phyloP scores from a whole-genome alignment of 2,888 invertebrate genomes.

The Drosophila maculinotata region DNA sequence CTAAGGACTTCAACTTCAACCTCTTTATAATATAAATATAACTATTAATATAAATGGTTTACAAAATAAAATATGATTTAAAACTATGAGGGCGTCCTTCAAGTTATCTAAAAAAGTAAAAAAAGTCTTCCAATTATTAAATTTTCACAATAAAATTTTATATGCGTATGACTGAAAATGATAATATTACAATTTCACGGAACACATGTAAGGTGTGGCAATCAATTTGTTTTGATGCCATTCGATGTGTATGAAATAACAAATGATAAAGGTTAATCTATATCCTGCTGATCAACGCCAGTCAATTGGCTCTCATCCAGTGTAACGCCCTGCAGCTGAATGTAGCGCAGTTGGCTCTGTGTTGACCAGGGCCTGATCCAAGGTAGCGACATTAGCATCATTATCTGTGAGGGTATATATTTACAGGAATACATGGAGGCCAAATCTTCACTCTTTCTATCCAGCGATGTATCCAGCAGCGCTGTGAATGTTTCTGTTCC shows the following conservation, averaged over 20 bases:
- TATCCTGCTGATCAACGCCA: constrained; percentile 30
- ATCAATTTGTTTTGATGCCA: background rate
- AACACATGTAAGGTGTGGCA: constrained; percentile 9
- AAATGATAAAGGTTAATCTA: constrained; percentile 28
- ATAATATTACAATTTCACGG: constrained; percentile 11
- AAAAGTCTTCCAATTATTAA: background rate
- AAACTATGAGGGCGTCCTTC: too few relatives aligned
- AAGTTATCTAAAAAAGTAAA: too few relatives aligned
- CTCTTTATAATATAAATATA: too few relatives aligned
- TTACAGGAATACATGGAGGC: constrained; percentile 21
- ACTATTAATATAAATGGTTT: too few relatives aligned
- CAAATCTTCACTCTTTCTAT: constrained; percentile 3
- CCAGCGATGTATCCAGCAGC: background rate
- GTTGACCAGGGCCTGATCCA: constrained; percentile 41
- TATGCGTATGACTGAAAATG: constrained; percentile 23
- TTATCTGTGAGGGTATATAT: constrained; percentile 43
- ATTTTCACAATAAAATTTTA: constrained; percentile 52
- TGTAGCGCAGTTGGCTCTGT: constrained; percentile 27
- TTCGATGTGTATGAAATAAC: background rate
- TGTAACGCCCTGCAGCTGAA: constrained; percentile 46
- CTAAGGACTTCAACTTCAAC: too few relatives aligned
- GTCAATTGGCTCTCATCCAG: constrained; percentile 37
- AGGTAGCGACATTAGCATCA: constrained; percentile 57
- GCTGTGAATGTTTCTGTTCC: background rate
- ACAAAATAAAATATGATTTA: too few relatives aligned